Conservation (phyloP, 2,113 vertebrate genomes). For the Anarhynchus alexandrinus region DNA sequence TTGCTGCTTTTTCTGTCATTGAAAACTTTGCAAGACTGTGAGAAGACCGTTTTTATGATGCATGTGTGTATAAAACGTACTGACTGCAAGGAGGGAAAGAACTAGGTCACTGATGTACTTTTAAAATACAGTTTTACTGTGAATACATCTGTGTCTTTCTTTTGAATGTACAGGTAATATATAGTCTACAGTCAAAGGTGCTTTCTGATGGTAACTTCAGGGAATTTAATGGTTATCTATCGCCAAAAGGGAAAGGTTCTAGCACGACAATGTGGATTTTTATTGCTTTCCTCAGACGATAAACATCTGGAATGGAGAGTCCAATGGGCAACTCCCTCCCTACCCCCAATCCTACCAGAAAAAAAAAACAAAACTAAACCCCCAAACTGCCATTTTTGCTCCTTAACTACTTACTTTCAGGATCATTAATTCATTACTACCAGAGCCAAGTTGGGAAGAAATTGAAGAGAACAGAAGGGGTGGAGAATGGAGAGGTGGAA, state of each 20-base stretch:
- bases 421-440: background rate
- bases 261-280: background rate
- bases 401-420: background rate
- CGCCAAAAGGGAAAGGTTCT: background rate
- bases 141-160: background rate
- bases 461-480: background rate
- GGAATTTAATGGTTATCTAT: background rate
- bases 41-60: background rate
- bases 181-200: background rate
- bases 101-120: background rate
- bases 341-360: background rate
- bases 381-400: background rate
- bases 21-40: background rate
- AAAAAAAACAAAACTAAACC: background rate
- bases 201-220: background rate
- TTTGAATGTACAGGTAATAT: background rate
- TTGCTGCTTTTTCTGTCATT: background rate
- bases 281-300: background rate
- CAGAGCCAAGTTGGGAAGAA: background rate
- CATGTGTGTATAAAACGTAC: background rate
- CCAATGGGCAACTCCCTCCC: fast-evolving
- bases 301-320: background rate
- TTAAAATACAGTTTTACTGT: background rate
- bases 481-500: too few species aligned
- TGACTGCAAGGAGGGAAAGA: background rate